Evolutionary conservation across 2,888 invertebrate genomes (phyloP), one percentile per base, ranked within the genome.

Genomic region (Phragmatobia fuliginosa): DNA sequence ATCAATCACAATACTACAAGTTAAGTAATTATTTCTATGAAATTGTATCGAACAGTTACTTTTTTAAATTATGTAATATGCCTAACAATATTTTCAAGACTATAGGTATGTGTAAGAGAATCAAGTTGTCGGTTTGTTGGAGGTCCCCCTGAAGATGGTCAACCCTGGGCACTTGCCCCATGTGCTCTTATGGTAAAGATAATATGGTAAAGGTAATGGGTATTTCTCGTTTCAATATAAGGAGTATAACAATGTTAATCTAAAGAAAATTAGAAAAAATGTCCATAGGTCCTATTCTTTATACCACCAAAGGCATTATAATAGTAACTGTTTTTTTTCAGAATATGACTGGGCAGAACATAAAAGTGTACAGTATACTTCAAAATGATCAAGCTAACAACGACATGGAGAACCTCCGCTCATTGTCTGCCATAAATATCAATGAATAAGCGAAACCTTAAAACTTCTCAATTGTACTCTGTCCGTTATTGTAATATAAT

Each of bases 261-360:
- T n/a, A n/a, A 10, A n/a, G n/a, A n/a, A 49, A n/a, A n/a, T 10
- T n/a, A n/a, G 6, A n/a, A 49, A 8, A 49, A 49, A 49, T 45
- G 7, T 38, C 16, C 38, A 45, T 10, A 36, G 7, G 1, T 36
- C 7, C 11, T 36, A 10, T 36, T 33, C 33, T 33, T 33, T 8
- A 36, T 36, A 7, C 36, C 41, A 45, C 21, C 7, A 45, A 3
- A 38, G 16, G 16, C 14, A 38, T 38, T 38, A 38, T 38, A 38
- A 7, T 38, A 33, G 31, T 45, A n/a, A 32, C 18, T 14, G 60
- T 66, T 67, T 65, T 72, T 63, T 88, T 91, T 65, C 91, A 94
- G 94, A 93, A 93, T 69, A 82, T 89, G 10, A 93, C 88, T 6
- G 92, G 92, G 1, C 93, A 93, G 67, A 87, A 92, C 63, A 84